Evolutionary conservation across 2,888 invertebrate species (phyloP).

Genomic region (Torymus auratus): DNA sequence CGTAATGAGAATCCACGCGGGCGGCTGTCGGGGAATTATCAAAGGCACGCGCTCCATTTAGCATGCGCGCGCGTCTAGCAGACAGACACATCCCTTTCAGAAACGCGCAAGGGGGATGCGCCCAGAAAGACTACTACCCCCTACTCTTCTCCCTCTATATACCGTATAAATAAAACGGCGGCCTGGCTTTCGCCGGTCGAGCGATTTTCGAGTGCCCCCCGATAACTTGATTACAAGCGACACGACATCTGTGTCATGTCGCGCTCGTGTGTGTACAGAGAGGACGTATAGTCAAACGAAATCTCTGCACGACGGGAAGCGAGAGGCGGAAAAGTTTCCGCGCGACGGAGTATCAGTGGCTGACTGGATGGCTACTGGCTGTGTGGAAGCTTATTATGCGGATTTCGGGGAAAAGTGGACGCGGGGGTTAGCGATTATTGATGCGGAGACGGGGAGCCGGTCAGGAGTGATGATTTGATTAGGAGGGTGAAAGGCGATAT

Average conservation of each 20-base stretch:
- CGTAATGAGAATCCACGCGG: conserved; percentile 17
- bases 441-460: neutral
- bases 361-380: too few species aligned
- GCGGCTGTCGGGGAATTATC: conserved; percentile 23
- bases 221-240: conserved; percentile 63
- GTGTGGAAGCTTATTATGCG: neutral
- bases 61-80: neutral
- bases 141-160: conserved; percentile 15
- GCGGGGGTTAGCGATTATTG: neutral
- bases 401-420: conserved; percentile 12
- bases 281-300: conserved; percentile 51
- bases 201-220: conserved; percentile 45
- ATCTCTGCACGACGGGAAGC: neutral
- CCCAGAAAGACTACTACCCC: neutral
- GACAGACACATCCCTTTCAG: conserved; percentile 21
- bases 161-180: conserved; percentile 46
- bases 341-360: neutral
- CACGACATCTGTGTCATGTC: conserved; percentile 41
- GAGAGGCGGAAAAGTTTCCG: conserved; percentile 54
- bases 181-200: conserved; percentile 1
- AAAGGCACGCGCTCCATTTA: conserved; percentile 42
- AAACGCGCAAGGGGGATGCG: neutral
- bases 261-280: conserved; percentile 2
- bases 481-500: neutral
- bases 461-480: conserved; percentile 40